phyloP scores from a whole-genome alignment of 1,140 invertebrate genomes.

The Platorchestia sp. region DNA sequence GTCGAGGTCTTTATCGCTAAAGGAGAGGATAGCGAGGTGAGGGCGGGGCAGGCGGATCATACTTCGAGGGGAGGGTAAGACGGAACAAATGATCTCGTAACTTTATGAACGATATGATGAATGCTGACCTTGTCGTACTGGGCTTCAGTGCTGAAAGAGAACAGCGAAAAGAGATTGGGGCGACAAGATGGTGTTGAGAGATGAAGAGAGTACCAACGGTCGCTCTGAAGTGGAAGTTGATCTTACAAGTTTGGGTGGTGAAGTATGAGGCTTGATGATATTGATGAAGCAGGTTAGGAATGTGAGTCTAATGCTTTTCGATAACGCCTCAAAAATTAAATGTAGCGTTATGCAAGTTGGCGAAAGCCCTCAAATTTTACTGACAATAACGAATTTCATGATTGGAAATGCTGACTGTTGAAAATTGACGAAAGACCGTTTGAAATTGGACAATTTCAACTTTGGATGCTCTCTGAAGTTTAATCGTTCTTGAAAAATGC shows the following conservation, averaged over 20 bases:
- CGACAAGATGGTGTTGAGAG: too few relatives aligned
- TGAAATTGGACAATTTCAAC: neutral
- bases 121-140: too few relatives aligned
- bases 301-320: neutral
- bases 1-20: neutral
- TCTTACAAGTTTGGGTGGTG: neutral
- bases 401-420: neutral
- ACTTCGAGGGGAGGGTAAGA: neutral
- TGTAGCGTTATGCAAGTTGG: neutral
- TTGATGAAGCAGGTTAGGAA: neutral
- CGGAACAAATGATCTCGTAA: neutral
- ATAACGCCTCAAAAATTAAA: neutral
- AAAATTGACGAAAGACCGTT: neutral
- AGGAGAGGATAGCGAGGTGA: conserved; percentile 47
- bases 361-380: neutral
- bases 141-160: too few relatives aligned
- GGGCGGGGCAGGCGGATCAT: neutral
- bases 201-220: too few relatives aligned
- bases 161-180: too few relatives aligned
- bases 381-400: neutral
- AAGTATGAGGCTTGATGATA: neutral
- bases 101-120: too few relatives aligned
- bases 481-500: neutral
- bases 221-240: neutral
- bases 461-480: neutral